Evolutionary conservation across 2,113 vertebrate genomes (phyloP).

Genomic region (Origma solitaria): DNA sequence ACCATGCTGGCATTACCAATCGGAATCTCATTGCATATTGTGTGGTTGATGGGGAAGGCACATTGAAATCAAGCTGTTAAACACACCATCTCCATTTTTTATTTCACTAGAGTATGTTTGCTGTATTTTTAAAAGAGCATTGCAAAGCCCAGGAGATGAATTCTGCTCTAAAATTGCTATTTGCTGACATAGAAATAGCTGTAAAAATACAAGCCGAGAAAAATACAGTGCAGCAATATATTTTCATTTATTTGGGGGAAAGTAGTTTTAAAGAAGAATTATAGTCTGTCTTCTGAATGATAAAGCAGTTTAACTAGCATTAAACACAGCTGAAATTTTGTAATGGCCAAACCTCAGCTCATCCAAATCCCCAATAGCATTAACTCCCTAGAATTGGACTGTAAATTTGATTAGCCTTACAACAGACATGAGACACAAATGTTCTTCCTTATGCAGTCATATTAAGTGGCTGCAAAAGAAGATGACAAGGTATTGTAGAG

Average conservation of each 20-base stretch:
- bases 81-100: constrained; percentile 27
- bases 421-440: constrained; percentile 28
- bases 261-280: constrained; percentile 53
- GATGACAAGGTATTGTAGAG: background rate
- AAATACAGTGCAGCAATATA: constrained; percentile 35
- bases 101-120: constrained; percentile 43
- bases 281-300: constrained; percentile 42
- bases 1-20: background rate
- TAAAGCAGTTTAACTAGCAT: constrained; percentile 36
- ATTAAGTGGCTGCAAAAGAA: constrained; percentile 25
- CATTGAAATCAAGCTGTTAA: constrained; percentile 55
- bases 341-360: constrained; percentile 38
- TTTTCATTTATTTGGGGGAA: constrained; percentile 51
- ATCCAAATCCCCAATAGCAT: constrained; percentile 48
- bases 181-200: constrained; percentile 55
- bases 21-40: constrained; percentile 31
- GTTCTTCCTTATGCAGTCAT: constrained; percentile 16
- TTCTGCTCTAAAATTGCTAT: constrained; percentile 50
- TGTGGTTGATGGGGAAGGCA: constrained; percentile 7
- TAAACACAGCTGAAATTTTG: constrained; percentile 56
- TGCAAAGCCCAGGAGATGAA: constrained; percentile 51
- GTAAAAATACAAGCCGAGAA: constrained; percentile 30
- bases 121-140: constrained; percentile 42
- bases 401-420: constrained; percentile 52
- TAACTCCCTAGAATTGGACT: constrained; percentile 16